phyloP scores from a whole-genome alignment of 1,140 invertebrate genomes.

The Drosophila pectinifera region DNA sequence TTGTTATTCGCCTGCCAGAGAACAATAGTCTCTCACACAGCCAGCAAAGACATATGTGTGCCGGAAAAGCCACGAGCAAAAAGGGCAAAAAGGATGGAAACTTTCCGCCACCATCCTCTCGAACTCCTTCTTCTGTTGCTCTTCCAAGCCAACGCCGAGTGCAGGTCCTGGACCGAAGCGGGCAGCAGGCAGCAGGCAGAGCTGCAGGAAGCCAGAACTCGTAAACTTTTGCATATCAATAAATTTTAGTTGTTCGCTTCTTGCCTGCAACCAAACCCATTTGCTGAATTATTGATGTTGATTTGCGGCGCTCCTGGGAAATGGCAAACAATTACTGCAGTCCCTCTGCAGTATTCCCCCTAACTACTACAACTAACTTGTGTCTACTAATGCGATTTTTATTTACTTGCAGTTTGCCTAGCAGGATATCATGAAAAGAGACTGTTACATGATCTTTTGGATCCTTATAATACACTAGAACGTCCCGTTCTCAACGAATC shows the following conservation, averaged over 20 bases:
- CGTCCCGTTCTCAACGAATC: constrained; percentile 98
- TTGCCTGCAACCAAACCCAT: constrained; percentile 13
- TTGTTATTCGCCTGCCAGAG: constrained; percentile 69
- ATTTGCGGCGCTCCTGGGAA: constrained; percentile 69
- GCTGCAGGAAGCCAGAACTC: constrained; percentile 62
- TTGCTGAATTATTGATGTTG: constrained; percentile 78
- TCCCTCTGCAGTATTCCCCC: constrained; percentile 9
- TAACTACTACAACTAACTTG: constrained; percentile 20
- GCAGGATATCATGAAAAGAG: constrained; percentile 96
- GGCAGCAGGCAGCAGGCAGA: too few species aligned
- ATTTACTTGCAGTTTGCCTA: constrained; percentile 88
- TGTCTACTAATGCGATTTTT: constrained; percentile 50
- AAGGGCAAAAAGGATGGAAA: constrained; percentile 47
- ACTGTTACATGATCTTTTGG: constrained; percentile 96
- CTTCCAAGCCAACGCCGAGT: constrained; percentile 47
- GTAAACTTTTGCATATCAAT: constrained; percentile 82
- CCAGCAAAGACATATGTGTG: constrained; percentile 58
- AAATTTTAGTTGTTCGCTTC: constrained; percentile 55
- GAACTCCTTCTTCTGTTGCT: constrained; percentile 41
- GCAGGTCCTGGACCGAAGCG: too few species aligned
- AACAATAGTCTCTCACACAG: constrained; percentile 59
- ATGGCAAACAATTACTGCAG: constrained; percentile 56
- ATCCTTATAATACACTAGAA: constrained; percentile 98
- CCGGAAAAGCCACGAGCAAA: constrained; percentile 45
- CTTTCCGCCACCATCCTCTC: constrained; percentile 37